Conservation (phyloP, 2,888 invertebrate genomes). For the Drosophila suboccidentalis region DNA sequence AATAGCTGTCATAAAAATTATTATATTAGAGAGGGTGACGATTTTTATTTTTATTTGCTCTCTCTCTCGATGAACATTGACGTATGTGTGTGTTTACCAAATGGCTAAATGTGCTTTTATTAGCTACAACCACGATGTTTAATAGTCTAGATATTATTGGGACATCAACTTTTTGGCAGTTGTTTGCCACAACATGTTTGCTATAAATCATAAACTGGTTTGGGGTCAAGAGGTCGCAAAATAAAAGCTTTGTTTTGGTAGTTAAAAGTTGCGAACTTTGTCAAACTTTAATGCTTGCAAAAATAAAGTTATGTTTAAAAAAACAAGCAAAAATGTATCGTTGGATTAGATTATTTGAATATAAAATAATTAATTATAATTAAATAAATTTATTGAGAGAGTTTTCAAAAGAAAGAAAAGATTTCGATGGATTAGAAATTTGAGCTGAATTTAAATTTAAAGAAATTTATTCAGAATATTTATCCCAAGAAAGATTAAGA, state of each 20-base stretch:
- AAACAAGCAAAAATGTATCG: no score
- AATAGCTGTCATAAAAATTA: constrained; percentile 40
- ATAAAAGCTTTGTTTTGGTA: not conserved
- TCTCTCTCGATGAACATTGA: constrained; percentile 9
- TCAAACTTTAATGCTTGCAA: not conserved
- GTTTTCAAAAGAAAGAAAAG: no score
- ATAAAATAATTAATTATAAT: no score
- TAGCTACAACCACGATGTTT: constrained; percentile 37
- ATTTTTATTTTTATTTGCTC: constrained; percentile 48
- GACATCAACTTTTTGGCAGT: constrained; percentile 18
- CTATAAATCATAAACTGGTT: constrained; percentile 22
- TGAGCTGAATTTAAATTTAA: no score
- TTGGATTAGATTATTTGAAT: no score
- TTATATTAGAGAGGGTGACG: constrained; percentile 26
- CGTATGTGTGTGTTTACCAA: constrained; percentile 20
- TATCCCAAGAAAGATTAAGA: no score
- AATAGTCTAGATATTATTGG: constrained; percentile 31
- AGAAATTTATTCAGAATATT: no score
- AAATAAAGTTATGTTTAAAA: not conserved
- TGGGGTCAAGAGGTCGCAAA: constrained; percentile 3
- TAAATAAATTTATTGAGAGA: no score
- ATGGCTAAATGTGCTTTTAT: constrained; percentile 50
- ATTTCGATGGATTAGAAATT: no score
- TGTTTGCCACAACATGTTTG: constrained; percentile 42
- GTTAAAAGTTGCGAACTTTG: not conserved